Base-by-base conservation (phyloP, 1,140 invertebrate genomes). In the Sminthurinus signatus region DNA sequence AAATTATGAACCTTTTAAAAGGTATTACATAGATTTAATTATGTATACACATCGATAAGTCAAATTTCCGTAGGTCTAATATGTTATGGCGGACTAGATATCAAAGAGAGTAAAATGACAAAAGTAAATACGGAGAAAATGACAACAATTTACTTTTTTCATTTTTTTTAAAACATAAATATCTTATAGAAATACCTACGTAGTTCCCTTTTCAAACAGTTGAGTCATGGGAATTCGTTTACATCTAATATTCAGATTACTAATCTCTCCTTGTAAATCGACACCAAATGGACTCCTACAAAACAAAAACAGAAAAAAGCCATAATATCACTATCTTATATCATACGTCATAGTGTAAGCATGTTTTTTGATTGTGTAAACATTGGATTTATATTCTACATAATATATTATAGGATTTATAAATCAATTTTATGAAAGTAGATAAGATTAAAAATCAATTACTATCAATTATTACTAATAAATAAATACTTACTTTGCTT, bases 191-290 rank as follows among this genome's bases (percentile, higher is more conserved):
- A n/a, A n/a, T n/a, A 23, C 23, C 28, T 61, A 23, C 32, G 28
- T 12, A 5, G 32, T 36, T 5, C 10, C 39, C 12, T 58, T 25
- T 17, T 56, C 59, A 51, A 43, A 65, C 21, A 69, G 28, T 42
- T 50, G 46, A 23, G 74, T 77, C 69, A 81, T 72, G 74, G 80
- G 79, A 4, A 84, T 71, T 77, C 82, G 81, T 67, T 82, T 80
- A 72, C 83, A 85, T 73, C 81, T 84, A 48, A 88, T 81, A 43
- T 77, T 72, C 42, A 77, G 77, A 14, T 76, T 70, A 12, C 65
- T 52, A 1, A 89, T 82, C 39, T 81, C 77, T 39, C 80, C 60
- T 8, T 77, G 77, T 67, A 85, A 79, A 67, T 81, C 80, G 28
- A 75, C 73, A 2, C 85, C 85, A 44, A 89, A 76, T 1, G 79